Conservation (phyloP, 2,888 invertebrate genomes). For the Athalia circularis region DNA sequence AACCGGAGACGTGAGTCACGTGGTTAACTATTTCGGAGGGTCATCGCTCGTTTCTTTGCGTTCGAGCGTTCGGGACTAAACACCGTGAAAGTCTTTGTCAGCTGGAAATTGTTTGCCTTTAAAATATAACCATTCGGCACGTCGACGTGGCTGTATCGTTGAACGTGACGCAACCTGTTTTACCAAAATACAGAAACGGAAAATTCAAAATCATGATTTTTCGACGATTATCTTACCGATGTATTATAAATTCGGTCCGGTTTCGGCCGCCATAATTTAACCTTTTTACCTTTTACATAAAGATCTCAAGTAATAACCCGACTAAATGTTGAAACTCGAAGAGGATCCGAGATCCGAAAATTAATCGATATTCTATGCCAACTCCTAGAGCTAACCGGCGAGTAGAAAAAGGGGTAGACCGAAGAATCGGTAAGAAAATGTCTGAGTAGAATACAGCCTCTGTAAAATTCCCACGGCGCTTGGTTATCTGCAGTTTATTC, state of each 20-base stretch:
- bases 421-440: constrained; percentile 26
- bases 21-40: constrained; percentile 9
- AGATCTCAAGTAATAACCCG: too few relatives aligned
- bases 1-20: constrained; percentile 20
- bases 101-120: not conserved
- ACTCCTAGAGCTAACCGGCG: not conserved
- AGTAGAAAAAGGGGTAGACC: not conserved
- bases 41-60: not conserved
- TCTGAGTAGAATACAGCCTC: not conserved
- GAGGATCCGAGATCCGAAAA: constrained; percentile 25
- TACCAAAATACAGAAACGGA: too few relatives aligned
- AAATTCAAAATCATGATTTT: too few relatives aligned
- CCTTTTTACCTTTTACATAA: too few relatives aligned
- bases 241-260: too few relatives aligned
- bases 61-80: not conserved
- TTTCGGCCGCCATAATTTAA: too few relatives aligned
- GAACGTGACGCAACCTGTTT: not conserved
- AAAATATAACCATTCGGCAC: not conserved
- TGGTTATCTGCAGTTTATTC: not conserved
- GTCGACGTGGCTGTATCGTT: not conserved
- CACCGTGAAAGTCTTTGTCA: not conserved
- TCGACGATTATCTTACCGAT: too few relatives aligned
- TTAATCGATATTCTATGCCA: not conserved
- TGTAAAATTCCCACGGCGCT: constrained; percentile 31
- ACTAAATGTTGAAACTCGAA: not conserved